These are phyloP conservation scores for Chrysina gloriosa DNA, from an alignment of 2,888 invertebrate genomes.

Conservation along the genomic window DNA sequence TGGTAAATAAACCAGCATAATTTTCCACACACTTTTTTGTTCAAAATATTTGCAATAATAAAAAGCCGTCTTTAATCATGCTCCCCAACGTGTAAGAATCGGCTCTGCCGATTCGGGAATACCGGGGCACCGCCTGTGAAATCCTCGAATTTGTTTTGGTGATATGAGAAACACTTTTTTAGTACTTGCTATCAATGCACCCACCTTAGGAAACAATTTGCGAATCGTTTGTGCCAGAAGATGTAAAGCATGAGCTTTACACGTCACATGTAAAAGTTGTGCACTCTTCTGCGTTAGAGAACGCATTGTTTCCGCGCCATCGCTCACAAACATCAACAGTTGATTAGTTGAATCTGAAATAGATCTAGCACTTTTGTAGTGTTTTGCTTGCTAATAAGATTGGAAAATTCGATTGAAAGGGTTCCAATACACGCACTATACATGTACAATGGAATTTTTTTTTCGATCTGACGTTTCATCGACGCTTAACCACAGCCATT, in stretches of 20 bases:
- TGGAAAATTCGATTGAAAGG: neutral
- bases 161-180: neutral
- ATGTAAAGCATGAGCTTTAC: neutral
- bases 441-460: neutral
- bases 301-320: neutral
- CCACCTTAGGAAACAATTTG: neutral
- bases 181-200: neutral
- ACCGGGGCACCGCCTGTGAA: too few species aligned
- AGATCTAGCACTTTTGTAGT: neutral
- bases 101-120: too few species aligned
- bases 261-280: neutral
- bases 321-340: neutral
- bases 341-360: neutral
- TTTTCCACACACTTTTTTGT: too few species aligned
- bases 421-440: neutral
- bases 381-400: neutral
- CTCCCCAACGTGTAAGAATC: too few species aligned
- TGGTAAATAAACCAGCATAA: too few species aligned
- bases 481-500: neutral
- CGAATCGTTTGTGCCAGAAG: neutral
- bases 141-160: too few species aligned
- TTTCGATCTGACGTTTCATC: neutral
- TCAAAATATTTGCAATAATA: too few species aligned
- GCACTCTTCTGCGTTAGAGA: neutral
- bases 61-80: too few species aligned